Base-by-base conservation (phyloP, 2,797 vertebrate species). In the Pipistrellus pipistrellus region DNA sequence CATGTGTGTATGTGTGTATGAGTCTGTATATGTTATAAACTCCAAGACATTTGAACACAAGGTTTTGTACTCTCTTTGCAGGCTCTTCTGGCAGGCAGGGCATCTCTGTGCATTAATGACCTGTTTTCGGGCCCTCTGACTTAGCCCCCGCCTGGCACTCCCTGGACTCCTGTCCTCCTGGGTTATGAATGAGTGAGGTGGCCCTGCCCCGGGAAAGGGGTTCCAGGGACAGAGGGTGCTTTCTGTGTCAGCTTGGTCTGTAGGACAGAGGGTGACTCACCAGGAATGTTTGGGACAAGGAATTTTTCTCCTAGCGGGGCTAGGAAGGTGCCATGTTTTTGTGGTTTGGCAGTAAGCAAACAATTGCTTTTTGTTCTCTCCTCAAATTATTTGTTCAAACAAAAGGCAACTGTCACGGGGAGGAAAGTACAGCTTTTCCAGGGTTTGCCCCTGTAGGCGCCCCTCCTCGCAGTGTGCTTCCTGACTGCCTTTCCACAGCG, bases 351-450 rank as follows among this genome's bases (percentile, higher is more conserved):
- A 96, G 85, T 93, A 96, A 96, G 83, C 85, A 97, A 96, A 96
- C 91, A 97, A 97, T 86, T 80, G 85, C 93, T 93, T 96, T 97
- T 96, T 97, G 96, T 96, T 96, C 96, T 83, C 64, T 93, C 72
- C 92, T 96, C 94, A 95, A 94, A 95, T 96, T 96, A 96, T 97
- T 97, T 96, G 95, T 86, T 84, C 88, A 96, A 97, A 97, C 97
- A 97, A 96, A 97, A 97, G 93, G 81, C 96, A 97, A 96, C 96
- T 95, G 96, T 97, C 96, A 41, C 51, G 66, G 77, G 77, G 92
- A 95, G 83, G 95, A 90, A 96, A 95, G 75, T 51, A 90, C 62
- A 75, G 10, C 93, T 95, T 96, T 96, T 94, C 95, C 96, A 96
- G 76, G 12, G 0, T 81, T 80, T 89, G 90, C 92, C 90, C 90